Conservation (phyloP, 2,888 invertebrate species). For the Nyleta sp. region DNA sequence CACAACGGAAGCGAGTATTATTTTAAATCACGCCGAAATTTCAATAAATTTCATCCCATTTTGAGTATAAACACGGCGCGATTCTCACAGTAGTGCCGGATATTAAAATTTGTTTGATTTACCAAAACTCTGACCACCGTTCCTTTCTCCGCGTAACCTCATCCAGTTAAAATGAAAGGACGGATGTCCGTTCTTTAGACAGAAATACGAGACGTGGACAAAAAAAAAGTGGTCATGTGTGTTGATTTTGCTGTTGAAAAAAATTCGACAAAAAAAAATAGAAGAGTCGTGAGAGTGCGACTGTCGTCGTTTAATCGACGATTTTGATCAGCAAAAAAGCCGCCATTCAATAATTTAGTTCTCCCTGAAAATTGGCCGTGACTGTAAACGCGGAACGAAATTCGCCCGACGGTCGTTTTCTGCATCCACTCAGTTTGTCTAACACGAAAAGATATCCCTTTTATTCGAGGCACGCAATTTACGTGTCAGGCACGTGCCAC, state of each 20-base stretch:
- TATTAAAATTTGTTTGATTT: conserved; percentile 60
- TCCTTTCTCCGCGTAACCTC: conserved; percentile 47
- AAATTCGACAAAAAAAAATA: not conserved
- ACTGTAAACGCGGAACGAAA: conserved; percentile 33
- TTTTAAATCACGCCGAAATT: not conserved
- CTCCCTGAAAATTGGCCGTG: conserved; percentile 16
- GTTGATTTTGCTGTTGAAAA: conserved; percentile 47
- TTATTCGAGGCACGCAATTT: conserved; percentile 62
- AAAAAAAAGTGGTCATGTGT: conserved; percentile 59
- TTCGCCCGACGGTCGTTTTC: conserved; percentile 8
- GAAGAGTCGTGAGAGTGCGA: no score
- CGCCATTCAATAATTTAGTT: conserved; percentile 18
- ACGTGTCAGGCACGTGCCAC: conserved; percentile 67
- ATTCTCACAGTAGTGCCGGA: conserved; percentile 53
- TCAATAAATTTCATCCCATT: conserved; percentile 13
- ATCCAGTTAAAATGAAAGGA: conserved; percentile 52
- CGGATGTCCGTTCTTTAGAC: conserved; percentile 61
- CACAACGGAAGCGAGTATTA: no score
- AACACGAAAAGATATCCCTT: conserved; percentile 50
- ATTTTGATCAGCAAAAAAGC: no score
- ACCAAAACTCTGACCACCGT: conserved; percentile 31
- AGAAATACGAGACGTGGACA: conserved; percentile 50
- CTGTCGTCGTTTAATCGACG: no score
- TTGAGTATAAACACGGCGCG: conserved; percentile 12
- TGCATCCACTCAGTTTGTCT: conserved; percentile 39